Evolutionary conservation across 1,140 invertebrate species (phyloP), one percentile per base, ranked within the genome.

Genomic region (Agrypnia vestita): DNA sequence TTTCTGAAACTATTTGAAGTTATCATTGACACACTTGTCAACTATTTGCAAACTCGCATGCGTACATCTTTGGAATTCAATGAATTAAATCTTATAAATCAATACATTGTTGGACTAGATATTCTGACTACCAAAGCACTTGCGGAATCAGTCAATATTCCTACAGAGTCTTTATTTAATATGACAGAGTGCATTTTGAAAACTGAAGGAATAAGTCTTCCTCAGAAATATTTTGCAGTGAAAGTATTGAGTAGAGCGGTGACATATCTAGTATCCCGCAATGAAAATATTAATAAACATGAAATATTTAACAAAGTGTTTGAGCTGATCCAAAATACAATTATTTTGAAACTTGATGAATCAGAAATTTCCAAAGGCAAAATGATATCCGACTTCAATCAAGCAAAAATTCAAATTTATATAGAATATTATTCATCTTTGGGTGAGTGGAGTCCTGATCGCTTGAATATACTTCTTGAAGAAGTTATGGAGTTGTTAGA

Each of bases 171-270:
- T 47, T 71, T 78, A 61, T 62, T 53, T 64, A 8, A 25, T 15
- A 76, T 76, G 25, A 47, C 61, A 8, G 55, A 35, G 8, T 47
- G 13, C 67, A 17, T 76, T 47, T 49, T 82, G 11, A 69, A 76
- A 47, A 19, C 49, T 25, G 43, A 21, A 10, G 62, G 73, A 56
- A 44, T 44, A 21, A 61, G 56, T 71, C 3, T 56, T 49, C n/a
- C 61, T 12, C 81, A 82, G 62, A 80, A 78, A 80, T 82, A 75
- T 78, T 78, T 80, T 80, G 69, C 81, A 15, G 47, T 77, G 4
- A 74, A 80, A 51, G 75, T 82, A 49, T 13, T 82, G 15, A 75
- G 55, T n/a, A 49, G 7, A 64, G 67, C 69, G 9, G 55, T 79
- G n/a, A 35, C 62, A n/a, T 61, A 61, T 73, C 49, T 82, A 3